These are phyloP conservation scores for Pseudomugil tenellus DNA, from an alignment of 2,797 vertebrate species.

Conservation along the genomic window DNA sequence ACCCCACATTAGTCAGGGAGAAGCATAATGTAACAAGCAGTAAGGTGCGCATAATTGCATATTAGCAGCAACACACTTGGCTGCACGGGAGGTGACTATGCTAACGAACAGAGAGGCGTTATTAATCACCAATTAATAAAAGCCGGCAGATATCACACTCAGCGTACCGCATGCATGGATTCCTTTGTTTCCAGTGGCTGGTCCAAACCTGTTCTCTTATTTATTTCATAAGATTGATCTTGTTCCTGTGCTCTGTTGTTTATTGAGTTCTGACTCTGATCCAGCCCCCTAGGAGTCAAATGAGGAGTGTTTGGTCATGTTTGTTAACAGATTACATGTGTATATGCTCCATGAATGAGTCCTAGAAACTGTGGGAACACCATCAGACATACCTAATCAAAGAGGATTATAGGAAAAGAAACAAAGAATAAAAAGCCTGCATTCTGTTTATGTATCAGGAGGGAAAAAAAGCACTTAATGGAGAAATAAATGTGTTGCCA, in stretches of 20 bases:
- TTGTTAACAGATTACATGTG: slow-evolving; percentile 78
- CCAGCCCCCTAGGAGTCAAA: slow-evolving; percentile 73
- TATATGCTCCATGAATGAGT: slow-evolving; percentile 63
- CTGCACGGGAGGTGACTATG: slow-evolving; percentile 96
- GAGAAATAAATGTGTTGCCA: slow-evolving; percentile 61
- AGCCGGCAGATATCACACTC: slow-evolving; percentile 79
- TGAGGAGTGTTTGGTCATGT: slow-evolving; percentile 71
- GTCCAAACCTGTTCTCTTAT: slow-evolving; percentile 73
- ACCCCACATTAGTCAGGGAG: slow-evolving; percentile 79
- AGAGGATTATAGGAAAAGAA: slow-evolving; percentile 57
- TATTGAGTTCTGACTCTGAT: slow-evolving; percentile 77
- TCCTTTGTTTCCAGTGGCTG: slow-evolving; percentile 78
- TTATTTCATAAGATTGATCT: slow-evolving; percentile 80
- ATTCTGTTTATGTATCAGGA: slow-evolving; percentile 47
- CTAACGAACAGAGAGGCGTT: slow-evolving; percentile 96
- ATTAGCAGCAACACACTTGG: slow-evolving; percentile 88
- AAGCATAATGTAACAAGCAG: slow-evolving; percentile 90
- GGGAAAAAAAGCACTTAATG: slow-evolving; percentile 53
- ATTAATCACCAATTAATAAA: slow-evolving; percentile 99
- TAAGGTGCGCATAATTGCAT: slow-evolving; percentile 93
- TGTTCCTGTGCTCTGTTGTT: slow-evolving; percentile 67
- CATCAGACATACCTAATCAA: slow-evolving; percentile 66
- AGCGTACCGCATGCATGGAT: slow-evolving; percentile 71
- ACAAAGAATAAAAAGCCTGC: slow-evolving; percentile 56
- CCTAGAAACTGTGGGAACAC: slow-evolving; percentile 57